Percentiles rank a stretch among this genome's conserved stretches.
phyloP scores from a whole-genome alignment of 2,797 vertebrate species.

The Cyprinodon diabolis region DNA sequence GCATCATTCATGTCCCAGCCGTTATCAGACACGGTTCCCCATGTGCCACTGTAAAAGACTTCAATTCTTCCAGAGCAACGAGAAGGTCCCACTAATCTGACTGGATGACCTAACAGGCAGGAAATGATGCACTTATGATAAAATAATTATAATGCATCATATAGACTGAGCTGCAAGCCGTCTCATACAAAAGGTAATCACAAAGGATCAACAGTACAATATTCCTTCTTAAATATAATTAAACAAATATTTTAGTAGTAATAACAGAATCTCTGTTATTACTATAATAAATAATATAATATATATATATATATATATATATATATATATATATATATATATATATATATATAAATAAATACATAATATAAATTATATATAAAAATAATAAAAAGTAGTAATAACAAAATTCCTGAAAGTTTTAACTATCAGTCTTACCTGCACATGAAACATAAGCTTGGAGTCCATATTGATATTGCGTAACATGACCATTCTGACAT shows the following conservation, averaged over 20 bases:
- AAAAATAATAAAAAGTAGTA: too few species aligned
- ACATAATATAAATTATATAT: too few species aligned
- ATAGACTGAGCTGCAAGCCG: too few species aligned
- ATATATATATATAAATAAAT: too few species aligned
- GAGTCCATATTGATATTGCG: rapidly evolving
- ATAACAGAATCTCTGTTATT: too few species aligned
- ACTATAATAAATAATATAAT: too few species aligned
- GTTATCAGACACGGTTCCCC: background rate
- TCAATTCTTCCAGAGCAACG: conserved; percentile 3
- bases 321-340: too few species aligned
- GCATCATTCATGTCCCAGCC: conserved; percentile 3
- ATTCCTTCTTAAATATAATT: background rate
- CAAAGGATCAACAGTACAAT: background rate
- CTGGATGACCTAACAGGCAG: background rate
- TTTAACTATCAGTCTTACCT: background rate
- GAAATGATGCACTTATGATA: background rate
- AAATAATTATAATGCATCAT: background rate
- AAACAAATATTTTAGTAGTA: background rate
- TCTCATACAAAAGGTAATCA: too few species aligned
- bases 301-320: too few species aligned
- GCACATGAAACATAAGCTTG: background rate
- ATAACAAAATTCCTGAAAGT: too few species aligned
- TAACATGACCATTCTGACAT: background rate
- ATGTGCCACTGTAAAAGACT: background rate
- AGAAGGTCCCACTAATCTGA: background rate